These are phyloP conservation scores for Saccopteryx bilineata DNA, from an alignment of 2,113 vertebrate species.

Conservation along the genomic window DNA sequence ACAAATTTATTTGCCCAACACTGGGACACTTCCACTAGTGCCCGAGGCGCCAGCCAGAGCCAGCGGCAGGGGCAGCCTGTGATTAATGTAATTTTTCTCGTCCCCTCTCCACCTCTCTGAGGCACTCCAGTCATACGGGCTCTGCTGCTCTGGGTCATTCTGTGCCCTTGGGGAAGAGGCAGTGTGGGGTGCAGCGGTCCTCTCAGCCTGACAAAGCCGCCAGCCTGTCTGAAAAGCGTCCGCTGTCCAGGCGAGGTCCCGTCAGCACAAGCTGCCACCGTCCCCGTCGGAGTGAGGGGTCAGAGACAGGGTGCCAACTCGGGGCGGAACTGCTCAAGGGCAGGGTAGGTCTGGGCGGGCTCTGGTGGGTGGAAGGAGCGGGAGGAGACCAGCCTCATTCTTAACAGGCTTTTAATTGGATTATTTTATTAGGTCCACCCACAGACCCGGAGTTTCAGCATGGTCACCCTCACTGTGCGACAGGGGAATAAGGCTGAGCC, in stretches of 20 bases:
- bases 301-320: background rate
- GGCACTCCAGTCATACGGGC: conserved; percentile 58
- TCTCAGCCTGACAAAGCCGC: background rate
- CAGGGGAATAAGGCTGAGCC: background rate
- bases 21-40: background rate
- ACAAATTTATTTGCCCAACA: too few species aligned
- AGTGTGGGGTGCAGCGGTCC: too few species aligned
- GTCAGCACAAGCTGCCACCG: background rate
- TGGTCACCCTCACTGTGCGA: background rate
- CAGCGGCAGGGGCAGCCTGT: background rate
- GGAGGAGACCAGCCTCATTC: background rate
- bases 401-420: background rate
- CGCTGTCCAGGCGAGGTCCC: background rate
- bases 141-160: conserved; percentile 42
- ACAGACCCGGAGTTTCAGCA: background rate
- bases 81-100: conserved; percentile 75
- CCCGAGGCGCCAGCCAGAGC: background rate
- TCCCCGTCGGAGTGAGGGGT: background rate
- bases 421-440: background rate
- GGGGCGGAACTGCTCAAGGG: background rate
- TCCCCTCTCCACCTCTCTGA: conserved; percentile 71
- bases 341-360: background rate
- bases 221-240: background rate
- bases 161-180: background rate
- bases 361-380: background rate